Evolutionary conservation across 23 tunicate genomes (phyloP).

Genomic region (Ciona savignyi): DNA sequence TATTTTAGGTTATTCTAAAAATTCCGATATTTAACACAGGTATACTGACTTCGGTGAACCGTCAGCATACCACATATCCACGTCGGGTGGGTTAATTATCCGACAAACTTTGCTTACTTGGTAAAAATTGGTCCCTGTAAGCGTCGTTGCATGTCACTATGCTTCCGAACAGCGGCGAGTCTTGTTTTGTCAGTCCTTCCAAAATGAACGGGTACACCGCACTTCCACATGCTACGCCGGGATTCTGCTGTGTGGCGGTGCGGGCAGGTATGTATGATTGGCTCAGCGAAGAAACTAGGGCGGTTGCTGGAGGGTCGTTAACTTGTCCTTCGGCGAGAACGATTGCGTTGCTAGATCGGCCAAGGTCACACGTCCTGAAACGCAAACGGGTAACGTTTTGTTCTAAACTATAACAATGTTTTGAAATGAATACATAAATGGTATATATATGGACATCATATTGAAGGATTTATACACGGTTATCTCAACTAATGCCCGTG

Average conservation of each 20-base stretch:
- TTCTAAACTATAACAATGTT: too few species aligned
- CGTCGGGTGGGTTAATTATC: too few species aligned
- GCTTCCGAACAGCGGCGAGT: constrained; percentile 16
- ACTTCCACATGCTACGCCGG: background rate
- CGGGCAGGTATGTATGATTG: background rate
- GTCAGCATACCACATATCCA: too few species aligned
- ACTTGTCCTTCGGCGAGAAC: background rate
- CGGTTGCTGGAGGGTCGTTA: background rate
- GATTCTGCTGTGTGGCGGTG: background rate
- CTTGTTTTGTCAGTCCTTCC: constrained; percentile 8
- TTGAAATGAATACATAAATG: too few species aligned
- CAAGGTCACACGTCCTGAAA: background rate
- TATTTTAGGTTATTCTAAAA: too few species aligned
- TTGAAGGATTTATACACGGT: too few species aligned
- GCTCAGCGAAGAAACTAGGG: background rate
- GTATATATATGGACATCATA: too few species aligned
- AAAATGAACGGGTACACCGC: constrained; percentile 30
- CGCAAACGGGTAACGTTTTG: background rate
- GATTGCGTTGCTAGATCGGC: background rate
- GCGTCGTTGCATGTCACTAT: constrained; percentile 23
- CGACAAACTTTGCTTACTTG: constrained; percentile 29
- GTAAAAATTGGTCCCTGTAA: constrained; percentile 15
- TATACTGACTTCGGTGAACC: too few species aligned
- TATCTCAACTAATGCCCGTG: too few species aligned
- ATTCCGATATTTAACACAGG: too few species aligned